Evolutionary conservation across 2,888 invertebrate genomes (phyloP).

Genomic region (Aphrophora alni): DNA sequence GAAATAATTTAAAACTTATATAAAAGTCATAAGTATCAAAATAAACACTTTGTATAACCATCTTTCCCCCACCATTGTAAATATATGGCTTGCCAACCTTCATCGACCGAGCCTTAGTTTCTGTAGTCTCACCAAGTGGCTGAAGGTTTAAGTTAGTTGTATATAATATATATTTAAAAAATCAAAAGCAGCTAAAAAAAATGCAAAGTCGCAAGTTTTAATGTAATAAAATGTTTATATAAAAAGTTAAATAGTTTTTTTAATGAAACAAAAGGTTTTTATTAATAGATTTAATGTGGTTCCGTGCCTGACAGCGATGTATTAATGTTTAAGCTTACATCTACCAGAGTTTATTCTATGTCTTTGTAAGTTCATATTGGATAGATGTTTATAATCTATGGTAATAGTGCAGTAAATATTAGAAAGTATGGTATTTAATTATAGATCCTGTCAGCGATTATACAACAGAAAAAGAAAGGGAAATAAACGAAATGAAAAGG

Average conservation of each 20-base stretch:
- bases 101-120: too few relatives aligned
- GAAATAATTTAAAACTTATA: too few relatives aligned
- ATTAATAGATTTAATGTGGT: neutral
- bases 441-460: too few relatives aligned
- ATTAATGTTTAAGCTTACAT: neutral
- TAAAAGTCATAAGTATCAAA: too few relatives aligned
- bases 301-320: neutral
- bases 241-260: slow-evolving; percentile 2
- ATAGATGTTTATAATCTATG: too few relatives aligned
- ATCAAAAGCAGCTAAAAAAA: slow-evolving; percentile 6
- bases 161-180: neutral
- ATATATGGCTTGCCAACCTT: neutral
- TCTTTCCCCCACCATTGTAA: neutral
- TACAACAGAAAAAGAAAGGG: too few relatives aligned
- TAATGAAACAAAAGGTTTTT: neutral
- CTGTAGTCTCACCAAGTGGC: slow-evolving; percentile 2
- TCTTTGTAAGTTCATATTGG: neutral
- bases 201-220: neutral
- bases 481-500: too few relatives aligned
- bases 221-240: slow-evolving; percentile 2
- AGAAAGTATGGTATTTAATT: too few relatives aligned
- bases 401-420: too few relatives aligned
- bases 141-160: neutral
- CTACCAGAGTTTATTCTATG: neutral
- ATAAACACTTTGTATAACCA: neutral